Evolutionary conservation across 2,888 invertebrate genomes (phyloP), one percentile per base, ranked within the genome.

Genomic region (Athalia circularis): DNA sequence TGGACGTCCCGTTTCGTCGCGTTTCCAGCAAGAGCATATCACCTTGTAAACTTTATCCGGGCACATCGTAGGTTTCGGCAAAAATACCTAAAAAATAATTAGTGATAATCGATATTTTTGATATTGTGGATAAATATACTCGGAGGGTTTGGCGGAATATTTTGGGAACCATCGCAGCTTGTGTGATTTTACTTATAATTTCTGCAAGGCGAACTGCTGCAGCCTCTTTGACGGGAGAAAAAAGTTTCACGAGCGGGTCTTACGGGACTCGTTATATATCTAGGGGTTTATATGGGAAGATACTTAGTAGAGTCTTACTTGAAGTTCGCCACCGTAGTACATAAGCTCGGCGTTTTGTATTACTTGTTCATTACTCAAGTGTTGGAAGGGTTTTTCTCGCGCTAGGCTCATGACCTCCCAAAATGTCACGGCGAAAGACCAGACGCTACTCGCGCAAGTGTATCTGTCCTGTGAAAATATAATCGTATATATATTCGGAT

Each of bases 1-100:
- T 62, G 94, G 94, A 83, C 94, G 90, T 75, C 91, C 89, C 57
- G 90, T 89, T 83, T 93, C 93, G 86, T 93, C 93, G 83, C 93
- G 90, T 84, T 91, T 92, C 94, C 94, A 94, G 86, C 94, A 96
- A 85, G 93, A 93, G 86, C 93, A 93, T 95, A 96, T 94, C 82
- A 96, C 91, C 82, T 94, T 93, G 91, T 96, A 96, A 68, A 96
- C 93, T 84, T 95, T 94, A 15, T 93, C 92, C 11, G 96, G 95
- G 89, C 96, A 96, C 80, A 95, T 93, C 75, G 93, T 92, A 62
- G 96, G 96, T 85, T 94, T 93, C 84, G 95, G 95, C 91, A 95
- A 93, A 82, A 94, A 89, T 72, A 92, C 90, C 91, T 92, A 82
- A 77, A 85, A 81, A 77, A 65, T 5, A 54, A 54, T n/a, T 6